These are phyloP conservation scores for Hemibagrus wyckioides DNA, from an alignment of 2,113 vertebrate species.

Conservation along the genomic window DNA sequence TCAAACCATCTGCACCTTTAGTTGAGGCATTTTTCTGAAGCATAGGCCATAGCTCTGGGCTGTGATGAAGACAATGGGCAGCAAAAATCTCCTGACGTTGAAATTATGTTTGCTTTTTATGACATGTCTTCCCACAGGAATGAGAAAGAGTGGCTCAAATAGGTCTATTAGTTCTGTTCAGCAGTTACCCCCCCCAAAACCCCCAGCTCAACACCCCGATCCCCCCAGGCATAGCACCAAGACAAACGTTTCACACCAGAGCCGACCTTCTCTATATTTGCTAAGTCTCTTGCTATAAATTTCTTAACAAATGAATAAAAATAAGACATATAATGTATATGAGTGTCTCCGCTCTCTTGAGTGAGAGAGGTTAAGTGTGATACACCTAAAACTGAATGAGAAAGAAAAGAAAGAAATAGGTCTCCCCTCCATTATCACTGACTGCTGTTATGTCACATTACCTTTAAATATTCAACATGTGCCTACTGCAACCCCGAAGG, in stretches of 20 bases:
- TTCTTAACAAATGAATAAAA: slow-evolving; percentile 20
- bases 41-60: slow-evolving; percentile 12
- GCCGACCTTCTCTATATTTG: slow-evolving; percentile 11
- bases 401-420: slow-evolving; percentile 44
- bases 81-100: slow-evolving; percentile 44
- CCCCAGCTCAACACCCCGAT: not conserved
- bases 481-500: slow-evolving; percentile 70
- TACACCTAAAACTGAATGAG: slow-evolving; percentile 50
- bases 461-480: slow-evolving; percentile 77
- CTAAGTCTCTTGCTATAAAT: slow-evolving; percentile 27
- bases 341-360: slow-evolving; percentile 19
- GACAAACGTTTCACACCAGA: slow-evolving; percentile 48
- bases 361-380: slow-evolving; percentile 51
- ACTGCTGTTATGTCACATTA: slow-evolving; percentile 58
- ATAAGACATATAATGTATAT: slow-evolving; percentile 32
- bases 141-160: slow-evolving; percentile 38
- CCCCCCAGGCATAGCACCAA: slow-evolving; percentile 35
- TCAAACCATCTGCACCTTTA: slow-evolving; percentile 44
- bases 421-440: slow-evolving; percentile 63
- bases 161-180: slow-evolving; percentile 32
- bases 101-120: slow-evolving; percentile 49
- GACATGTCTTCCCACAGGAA: slow-evolving; percentile 32
- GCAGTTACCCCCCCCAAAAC: not conserved
- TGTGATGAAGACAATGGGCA: slow-evolving; percentile 32
- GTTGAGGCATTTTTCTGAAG: not conserved